phyloP scores from a whole-genome alignment of 2,888 invertebrate species.

The Cerastis rubricosa region DNA sequence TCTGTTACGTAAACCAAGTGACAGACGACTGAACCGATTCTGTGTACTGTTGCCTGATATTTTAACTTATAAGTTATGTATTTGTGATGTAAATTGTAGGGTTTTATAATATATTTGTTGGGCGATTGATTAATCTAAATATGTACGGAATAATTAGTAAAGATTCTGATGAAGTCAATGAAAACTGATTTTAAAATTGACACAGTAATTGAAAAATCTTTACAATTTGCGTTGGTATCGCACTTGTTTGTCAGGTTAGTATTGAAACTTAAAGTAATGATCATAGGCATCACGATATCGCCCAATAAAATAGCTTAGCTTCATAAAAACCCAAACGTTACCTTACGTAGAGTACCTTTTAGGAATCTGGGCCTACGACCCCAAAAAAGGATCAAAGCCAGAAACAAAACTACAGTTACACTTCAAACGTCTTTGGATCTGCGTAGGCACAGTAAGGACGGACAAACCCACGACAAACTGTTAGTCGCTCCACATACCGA shows the following conservation, averaged over 20 bases:
- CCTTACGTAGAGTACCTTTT: background rate
- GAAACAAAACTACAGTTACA: constrained; percentile 52
- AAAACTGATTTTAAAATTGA: background rate
- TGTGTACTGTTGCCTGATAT: constrained; percentile 28
- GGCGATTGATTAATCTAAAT: constrained; percentile 21
- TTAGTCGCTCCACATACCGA: constrained; percentile 65
- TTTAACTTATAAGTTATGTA: constrained; percentile 18
- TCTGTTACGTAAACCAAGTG: constrained; percentile 42
- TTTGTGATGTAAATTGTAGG: constrained; percentile 14
- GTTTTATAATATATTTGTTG: constrained; percentile 4
- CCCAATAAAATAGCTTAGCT: background rate
- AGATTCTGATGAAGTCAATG: too few species aligned
- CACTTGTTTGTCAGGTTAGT: background rate
- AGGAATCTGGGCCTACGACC: constrained; percentile 9
- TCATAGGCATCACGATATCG: too few species aligned
- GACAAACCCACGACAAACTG: constrained; percentile 60
- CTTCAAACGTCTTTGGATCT: constrained; percentile 40
- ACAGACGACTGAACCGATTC: constrained; percentile 32
- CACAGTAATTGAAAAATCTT: background rate
- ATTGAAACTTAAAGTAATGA: too few species aligned
- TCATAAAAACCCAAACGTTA: background rate
- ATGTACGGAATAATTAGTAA: background rate
- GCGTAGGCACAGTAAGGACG: constrained; percentile 71
- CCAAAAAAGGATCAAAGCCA: constrained; percentile 31
- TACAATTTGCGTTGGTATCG: background rate